Percentiles rank a stretch among this genome's conserved stretches.
Evolutionary conservation across 2,113 vertebrate species (phyloP).

Genomic region (Scomber colias): DNA sequence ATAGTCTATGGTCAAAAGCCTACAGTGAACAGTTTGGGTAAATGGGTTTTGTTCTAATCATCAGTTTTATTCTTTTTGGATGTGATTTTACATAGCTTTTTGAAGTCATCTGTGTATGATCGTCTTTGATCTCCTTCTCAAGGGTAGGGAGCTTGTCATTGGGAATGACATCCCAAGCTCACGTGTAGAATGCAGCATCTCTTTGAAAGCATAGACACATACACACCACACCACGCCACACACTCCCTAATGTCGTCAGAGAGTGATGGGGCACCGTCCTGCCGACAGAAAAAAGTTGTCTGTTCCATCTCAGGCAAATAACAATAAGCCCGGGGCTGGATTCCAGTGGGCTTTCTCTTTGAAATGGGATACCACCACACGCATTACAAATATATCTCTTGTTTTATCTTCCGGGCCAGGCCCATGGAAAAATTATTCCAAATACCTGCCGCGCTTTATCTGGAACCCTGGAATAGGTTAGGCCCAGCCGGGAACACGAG

Average conservation of each 20-base stretch:
- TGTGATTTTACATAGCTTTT: not conserved
- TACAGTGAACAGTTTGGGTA: too few relatives aligned
- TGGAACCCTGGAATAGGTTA: conserved; percentile 85
- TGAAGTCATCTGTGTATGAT: not conserved
- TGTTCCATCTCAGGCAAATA: conserved; percentile 84
- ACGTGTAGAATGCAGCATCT: conserved; percentile 53
- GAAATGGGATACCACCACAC: conserved; percentile 82
- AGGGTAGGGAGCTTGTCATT: conserved; percentile 32
- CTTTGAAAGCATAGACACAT: conserved; percentile 54
- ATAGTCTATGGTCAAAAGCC: too few relatives aligned
- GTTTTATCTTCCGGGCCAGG: conserved; percentile 84
- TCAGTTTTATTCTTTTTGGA: too few relatives aligned
- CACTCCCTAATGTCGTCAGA: conserved; percentile 77
- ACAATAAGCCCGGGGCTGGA: conserved; percentile 82
- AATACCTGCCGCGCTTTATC: conserved; percentile 86
- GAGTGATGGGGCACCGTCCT: conserved; percentile 75
- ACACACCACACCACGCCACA: conserved; percentile 27
- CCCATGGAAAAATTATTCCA: conserved; percentile 86
- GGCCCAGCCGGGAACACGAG: conserved; percentile 82
- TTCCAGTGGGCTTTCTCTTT: conserved; percentile 83
- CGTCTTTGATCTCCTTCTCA: too few relatives aligned
- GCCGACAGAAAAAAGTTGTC: conserved; percentile 77
- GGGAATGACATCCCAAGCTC: conserved; percentile 49
- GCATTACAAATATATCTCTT: conserved; percentile 85
- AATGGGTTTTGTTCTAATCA: too few relatives aligned